phyloP scores from a whole-genome alignment of 1,140 invertebrate genomes.

The Drosophila insularis region DNA sequence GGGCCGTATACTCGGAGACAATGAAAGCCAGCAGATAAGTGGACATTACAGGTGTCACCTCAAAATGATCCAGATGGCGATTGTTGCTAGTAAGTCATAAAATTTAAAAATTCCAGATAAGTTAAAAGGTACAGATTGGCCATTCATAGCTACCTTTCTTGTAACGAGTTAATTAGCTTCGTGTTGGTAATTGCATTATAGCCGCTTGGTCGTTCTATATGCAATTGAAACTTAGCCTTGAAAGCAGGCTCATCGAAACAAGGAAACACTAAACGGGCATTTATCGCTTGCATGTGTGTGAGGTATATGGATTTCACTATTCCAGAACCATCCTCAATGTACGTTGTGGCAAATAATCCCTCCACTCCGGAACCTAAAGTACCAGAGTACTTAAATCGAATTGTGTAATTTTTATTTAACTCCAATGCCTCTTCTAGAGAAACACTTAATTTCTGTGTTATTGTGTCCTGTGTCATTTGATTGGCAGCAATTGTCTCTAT shows the following conservation, averaged over 20 bases:
- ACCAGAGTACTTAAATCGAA: constrained; percentile 82
- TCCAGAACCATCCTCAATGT: constrained; percentile 76
- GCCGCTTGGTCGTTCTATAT: constrained; percentile 84
- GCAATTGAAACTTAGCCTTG: constrained; percentile 90
- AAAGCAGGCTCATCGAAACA: constrained; percentile 95
- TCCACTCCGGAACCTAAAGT: constrained; percentile 82
- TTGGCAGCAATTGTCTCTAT: constrained; percentile 31
- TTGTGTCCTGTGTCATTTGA: constrained; percentile 27
- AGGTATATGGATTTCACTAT: constrained; percentile 84
- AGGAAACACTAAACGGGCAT: constrained; percentile 93
- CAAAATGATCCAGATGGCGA: constrained; percentile 62
- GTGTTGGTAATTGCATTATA: constrained; percentile 85
- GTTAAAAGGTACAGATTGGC: neutral
- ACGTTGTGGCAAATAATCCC: constrained; percentile 85
- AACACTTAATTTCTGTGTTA: constrained; percentile 64
- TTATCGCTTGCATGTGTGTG: constrained; percentile 93
- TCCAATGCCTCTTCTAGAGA: constrained; percentile 27
- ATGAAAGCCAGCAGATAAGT: constrained; percentile 90
- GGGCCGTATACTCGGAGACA: constrained; percentile 87
- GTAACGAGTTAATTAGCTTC: constrained; percentile 23
- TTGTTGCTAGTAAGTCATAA: constrained; percentile 32
- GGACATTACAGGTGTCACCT: constrained; percentile 87
- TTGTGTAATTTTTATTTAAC: constrained; percentile 20
- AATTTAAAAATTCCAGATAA: neutral
- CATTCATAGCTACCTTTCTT: constrained; percentile 32